These are phyloP conservation scores for Hyalella azteca DNA, from an alignment of 2,888 invertebrate species.

Conservation along the genomic window DNA sequence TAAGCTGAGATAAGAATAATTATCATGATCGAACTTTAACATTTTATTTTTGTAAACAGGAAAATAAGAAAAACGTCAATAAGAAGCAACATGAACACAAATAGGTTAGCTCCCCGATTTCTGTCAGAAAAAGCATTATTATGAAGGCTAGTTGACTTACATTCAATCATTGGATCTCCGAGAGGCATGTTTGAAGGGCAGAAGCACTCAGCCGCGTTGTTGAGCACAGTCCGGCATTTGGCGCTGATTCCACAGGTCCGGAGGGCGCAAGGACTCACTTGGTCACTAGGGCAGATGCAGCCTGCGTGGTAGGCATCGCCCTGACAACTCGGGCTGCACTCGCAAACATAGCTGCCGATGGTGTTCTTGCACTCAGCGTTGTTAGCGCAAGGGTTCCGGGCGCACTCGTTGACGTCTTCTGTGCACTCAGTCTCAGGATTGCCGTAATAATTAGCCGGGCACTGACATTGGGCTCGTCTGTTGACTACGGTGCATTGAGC, in stretches of 20 bases:
- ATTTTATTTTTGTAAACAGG: too few relatives aligned
- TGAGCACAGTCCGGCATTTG: conserved; percentile 73
- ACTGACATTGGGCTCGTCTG: conserved; percentile 76
- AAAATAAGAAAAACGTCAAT: too few relatives aligned
- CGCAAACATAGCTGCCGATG: conserved; percentile 75
- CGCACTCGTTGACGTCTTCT: conserved; percentile 59
- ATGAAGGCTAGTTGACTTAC: conserved; percentile 68
- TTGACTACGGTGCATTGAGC: conserved; percentile 65
- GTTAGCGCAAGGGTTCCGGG: conserved; percentile 79
- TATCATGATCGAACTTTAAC: too few relatives aligned
- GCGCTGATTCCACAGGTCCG: conserved; percentile 83
- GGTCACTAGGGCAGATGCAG: conserved; percentile 75
- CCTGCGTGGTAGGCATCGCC: conserved; percentile 76
- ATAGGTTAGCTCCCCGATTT: too few relatives aligned
- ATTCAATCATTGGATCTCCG: conserved; percentile 84
- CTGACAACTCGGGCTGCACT: conserved; percentile 78
- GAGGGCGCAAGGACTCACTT: conserved; percentile 77
- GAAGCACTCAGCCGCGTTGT: conserved; percentile 69
- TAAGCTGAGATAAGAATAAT: too few relatives aligned
- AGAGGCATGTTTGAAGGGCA: conserved; percentile 82
- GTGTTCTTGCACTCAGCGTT: conserved; percentile 82
- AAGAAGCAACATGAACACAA: too few relatives aligned
- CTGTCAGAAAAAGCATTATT: not conserved
- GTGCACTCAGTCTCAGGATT: conserved; percentile 83
- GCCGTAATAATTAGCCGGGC: conserved; percentile 80